Base-by-base conservation (phyloP, 1,140 invertebrate genomes). In the Drosophila repleta region DNA sequence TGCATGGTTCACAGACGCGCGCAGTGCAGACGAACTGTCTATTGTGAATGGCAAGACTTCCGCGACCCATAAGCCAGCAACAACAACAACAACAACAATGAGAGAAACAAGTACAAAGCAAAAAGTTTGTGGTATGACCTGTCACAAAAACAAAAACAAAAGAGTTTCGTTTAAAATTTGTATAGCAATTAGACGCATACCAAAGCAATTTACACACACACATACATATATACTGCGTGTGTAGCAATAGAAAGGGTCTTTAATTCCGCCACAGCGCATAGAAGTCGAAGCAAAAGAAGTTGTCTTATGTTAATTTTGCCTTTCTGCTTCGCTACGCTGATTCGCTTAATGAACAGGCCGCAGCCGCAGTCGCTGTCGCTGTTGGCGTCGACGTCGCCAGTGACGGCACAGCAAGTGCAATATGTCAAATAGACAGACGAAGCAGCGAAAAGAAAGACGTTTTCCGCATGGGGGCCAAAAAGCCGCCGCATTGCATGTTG, bases 251-350 rank as follows among this genome's bases (percentile, higher is more conserved):
- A 76, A 79, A 74, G 62, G 77, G 83, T 87, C 83, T 87, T 87
- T 87, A 87, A 87, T 87, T 87, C 83, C 83, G 83, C 83, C 83
- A 87, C 72, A 77, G 24, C 66, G 39, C 53, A 39, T 49, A 78
- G 65, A 79, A 78, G 82, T 87, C 61, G 49, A 75, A 79, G 57
- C 68, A 79, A 72, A 88, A 87, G 78, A 87, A 87, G 82, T 87
- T 88, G 83, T 79, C 67, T 87, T 87, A 87, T 87, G 82, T 83
- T 87, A 87, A 87, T 87, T 87, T 87, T 83, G 74, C 63, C 68
- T 83, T 83, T 83, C 79, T 87, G 83, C 79, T 87, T 88, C 83
- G 83, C 79, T 88, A 83, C 72, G 83, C 73, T 88, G 83, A 87
- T 79, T 89, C 83, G 84, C 79, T 89, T 87, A 88, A 87, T 87